Evolutionary conservation across 2,888 invertebrate genomes (phyloP), one percentile per base, ranked within the genome.

Genomic region (Chrysodeixis includens): DNA sequence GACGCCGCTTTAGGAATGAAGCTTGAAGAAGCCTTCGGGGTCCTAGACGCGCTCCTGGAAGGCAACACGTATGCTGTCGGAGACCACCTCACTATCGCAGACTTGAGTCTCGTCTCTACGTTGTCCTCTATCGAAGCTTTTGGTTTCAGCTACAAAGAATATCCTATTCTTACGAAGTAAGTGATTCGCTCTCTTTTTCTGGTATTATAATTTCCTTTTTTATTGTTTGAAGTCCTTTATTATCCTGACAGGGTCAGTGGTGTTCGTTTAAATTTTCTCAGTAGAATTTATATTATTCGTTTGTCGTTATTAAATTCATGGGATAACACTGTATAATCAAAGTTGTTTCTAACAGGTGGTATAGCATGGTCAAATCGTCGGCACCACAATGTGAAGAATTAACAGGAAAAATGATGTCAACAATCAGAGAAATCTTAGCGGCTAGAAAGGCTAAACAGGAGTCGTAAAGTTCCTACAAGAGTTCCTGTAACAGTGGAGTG

Each of bases 61-160:
- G 96, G 96, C 1, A 91, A 95, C 58, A 91, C 95, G 57, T 98
- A 96, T 86, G 96, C 95, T 2, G 97, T 97, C 0, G 98, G 97
- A 1, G 92, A 96, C 26, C 89, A 94, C 16, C 88, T 97, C 62
- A 97, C 97, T 1, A 85, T 98, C 14, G 98, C 98, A 8, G 98
- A 98, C 89, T 91, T 97, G 52, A 87, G 96, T 9, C 87, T 98
- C 9, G 95, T 96, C 12, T 95, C 97, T 0, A 95, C 96, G 0
- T 95, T 97, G 0, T 96, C 97, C 0, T 97, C 96, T 10, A 95
- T 96, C 32, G 97, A 97, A 75, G 96, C 96, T 59, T 88, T 95
- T 32, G 92, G 90, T 0, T 96, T 96, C 78, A 96, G 97, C 78
- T 70, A 97, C 10, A 91, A 95, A 67, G 95, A 95, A 44, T 97